Evolutionary conservation across 35 echinoderm and acorn worm genomes (phyloP), one percentile per base, ranked within the genome.

Genomic region (Holothuria glaberrima): DNA sequence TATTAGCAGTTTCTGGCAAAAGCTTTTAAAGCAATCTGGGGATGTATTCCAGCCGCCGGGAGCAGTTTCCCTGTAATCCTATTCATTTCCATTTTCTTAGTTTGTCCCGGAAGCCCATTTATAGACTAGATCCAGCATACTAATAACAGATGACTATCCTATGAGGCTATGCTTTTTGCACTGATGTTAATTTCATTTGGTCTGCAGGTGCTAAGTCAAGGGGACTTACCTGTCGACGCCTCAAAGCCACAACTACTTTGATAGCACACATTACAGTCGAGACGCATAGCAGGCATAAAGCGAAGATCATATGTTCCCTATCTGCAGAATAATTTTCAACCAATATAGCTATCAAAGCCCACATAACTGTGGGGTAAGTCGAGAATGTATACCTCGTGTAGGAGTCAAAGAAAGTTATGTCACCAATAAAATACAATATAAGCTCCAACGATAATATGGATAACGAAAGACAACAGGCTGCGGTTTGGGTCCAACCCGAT

Each of bases 341-440:
- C 14, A 86, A 32, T 28, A 60, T 66, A 9, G 57, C 82, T 21
- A 86, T 14, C 32, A 86, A 66, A 10, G 75, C 89, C 73, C 73
- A 80, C 22, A 90, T 90, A 6, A 90, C 75, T 17, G 62, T 68
- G 16, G 76, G 73, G 30, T 78, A 90, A 3, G 73, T 80, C 12
- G 89, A 83, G 32, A 82, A 82, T 16, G 89, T 90, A 25, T 82
- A 82, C 6, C 89, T 54, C 17, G 73, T 80, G 25, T 82, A 90
- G 33, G 16, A 14, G 44, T 90, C 76, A 19, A 80, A 65, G 16
- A 90, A 50, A 7, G 38, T 48, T 44, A 82, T 20, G 21, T 90
- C 89, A 21, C 67, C 27, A 13, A 90, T 28, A 19, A 66, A 80
- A 21, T 38, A 90, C 25, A 90, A 31, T 22, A 82, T 78, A n/a